phyloP scores from a whole-genome alignment of 1,140 invertebrate species.

The Portunus trituberculatus region DNA sequence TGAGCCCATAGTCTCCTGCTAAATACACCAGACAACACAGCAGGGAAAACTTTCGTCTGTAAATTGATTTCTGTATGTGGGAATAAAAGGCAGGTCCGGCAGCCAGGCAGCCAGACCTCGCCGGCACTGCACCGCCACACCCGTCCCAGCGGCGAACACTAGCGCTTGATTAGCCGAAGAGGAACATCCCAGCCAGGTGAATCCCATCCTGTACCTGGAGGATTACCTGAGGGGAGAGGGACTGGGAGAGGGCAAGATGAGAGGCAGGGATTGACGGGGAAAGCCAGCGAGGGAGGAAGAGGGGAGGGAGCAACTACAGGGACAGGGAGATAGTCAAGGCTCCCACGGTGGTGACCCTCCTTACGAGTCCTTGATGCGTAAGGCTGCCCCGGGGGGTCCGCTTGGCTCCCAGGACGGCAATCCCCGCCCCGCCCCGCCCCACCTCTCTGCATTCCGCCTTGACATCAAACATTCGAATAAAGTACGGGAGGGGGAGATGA shows the following conservation, averaged over 20 bases:
- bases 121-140: not conserved
- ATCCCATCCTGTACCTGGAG: not conserved
- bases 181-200: not conserved
- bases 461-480: not conserved
- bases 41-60: conserved; percentile 39
- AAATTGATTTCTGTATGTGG: conserved; percentile 60
- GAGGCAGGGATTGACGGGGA: conserved; percentile 6
- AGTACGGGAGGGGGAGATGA: not conserved
- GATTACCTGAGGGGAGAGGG: conserved; percentile 13
- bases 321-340: not conserved
- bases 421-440: not conserved
- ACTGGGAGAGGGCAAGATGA: conserved; percentile 12
- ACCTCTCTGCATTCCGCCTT: not conserved
- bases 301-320: not conserved
- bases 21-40: conserved; percentile 58
- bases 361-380: conserved; percentile 36
- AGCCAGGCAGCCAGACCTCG: not conserved
- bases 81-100: conserved; percentile 10
- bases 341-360: conserved; percentile 39
- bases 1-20: conserved; percentile 53
- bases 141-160: not conserved
- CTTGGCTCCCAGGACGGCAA: not conserved
- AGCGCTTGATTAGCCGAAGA: not conserved
- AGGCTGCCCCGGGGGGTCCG: conserved; percentile 55
- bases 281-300: not conserved